Evolutionary conservation across 2,797 vertebrate genomes (phyloP), one percentile per base, ranked within the genome.

Genomic region (Amazonetta brasiliensis): DNA sequence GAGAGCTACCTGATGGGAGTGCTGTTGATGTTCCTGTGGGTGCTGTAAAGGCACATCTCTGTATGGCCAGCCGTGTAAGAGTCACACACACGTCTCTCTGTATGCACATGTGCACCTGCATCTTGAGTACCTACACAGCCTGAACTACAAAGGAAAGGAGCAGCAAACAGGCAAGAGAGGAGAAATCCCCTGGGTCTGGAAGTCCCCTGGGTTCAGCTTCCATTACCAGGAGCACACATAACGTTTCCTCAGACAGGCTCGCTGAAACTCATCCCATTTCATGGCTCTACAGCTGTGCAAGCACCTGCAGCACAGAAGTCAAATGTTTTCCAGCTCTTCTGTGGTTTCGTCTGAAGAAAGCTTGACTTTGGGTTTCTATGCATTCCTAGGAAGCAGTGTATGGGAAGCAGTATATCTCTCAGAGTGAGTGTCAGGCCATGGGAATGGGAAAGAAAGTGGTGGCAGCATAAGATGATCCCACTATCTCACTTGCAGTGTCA

Each of bases 31-130:
- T 56, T 75, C 28, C 62, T 43, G 41, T 26, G 84, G 37, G 26
- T 67, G 39, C 55, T 67, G 72, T 33, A 25, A 26, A 55, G 48
- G 78, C 62, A 37, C 37, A 66, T 71, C n/a, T 55, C 37, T 37
- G 39, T 63, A 76, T 33, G 80, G 18, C n/a, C 68, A 62, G 31
- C 26, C 20, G 30, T 0, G 0, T 10, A 28, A 26, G 37, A 15
- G 41, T 6, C 68, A 41, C 2, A 3, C 11, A 4, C 25, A 64
- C 17, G 2, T 14, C 30, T 0, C 0, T 7, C 9, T n/a, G 21
- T 4, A 35, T 2, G 8, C 5, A 31, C 6, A 9, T 4, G 8
- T 37, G 28, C 41, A 10, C 43, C 62, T 62, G 14, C 48, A 58
- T 9, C 55, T 35, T 58, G 31, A 78, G 48, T 7, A 37, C 1